Evolutionary conservation across 2,113 vertebrate species (phyloP).

Genomic region (Centrocercus urophasianus): DNA sequence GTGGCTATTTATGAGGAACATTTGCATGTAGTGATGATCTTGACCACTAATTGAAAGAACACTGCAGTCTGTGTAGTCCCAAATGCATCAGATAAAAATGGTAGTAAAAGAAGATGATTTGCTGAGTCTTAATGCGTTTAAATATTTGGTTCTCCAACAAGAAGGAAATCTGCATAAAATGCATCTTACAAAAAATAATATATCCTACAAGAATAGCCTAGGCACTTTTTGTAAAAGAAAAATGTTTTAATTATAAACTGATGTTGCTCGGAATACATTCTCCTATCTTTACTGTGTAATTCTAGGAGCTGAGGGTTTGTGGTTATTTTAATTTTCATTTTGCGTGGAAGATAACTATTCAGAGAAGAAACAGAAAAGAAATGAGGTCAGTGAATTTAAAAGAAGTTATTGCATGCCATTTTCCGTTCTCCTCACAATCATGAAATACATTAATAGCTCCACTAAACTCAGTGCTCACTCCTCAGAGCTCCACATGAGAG

Average conservation of each 20-base stretch:
- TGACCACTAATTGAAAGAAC: background rate
- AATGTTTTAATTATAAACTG: constrained; percentile 36
- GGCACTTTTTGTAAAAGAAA: constrained; percentile 20
- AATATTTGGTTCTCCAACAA: background rate
- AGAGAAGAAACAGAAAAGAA: background rate
- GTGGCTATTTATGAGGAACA: background rate
- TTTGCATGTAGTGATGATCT: background rate
- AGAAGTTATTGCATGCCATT: background rate
- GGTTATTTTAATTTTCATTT: constrained; percentile 2
- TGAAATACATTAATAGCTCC: constrained; percentile 4
- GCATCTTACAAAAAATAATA: background rate
- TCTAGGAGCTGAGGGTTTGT: background rate
- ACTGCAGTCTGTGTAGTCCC: background rate
- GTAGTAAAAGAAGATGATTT: background rate
- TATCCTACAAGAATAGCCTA: background rate
- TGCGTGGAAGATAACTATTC: background rate
- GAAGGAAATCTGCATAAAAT: background rate
- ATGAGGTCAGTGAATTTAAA: background rate
- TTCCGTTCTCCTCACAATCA: background rate
- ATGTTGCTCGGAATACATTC: background rate
- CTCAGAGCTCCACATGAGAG: background rate
- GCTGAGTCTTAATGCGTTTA: background rate
- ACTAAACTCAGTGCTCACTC: background rate
- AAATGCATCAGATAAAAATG: background rate
- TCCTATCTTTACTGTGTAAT: background rate